phyloP scores from a whole-genome alignment of 2,797 vertebrate genomes.

The Vespertilio murinus region DNA sequence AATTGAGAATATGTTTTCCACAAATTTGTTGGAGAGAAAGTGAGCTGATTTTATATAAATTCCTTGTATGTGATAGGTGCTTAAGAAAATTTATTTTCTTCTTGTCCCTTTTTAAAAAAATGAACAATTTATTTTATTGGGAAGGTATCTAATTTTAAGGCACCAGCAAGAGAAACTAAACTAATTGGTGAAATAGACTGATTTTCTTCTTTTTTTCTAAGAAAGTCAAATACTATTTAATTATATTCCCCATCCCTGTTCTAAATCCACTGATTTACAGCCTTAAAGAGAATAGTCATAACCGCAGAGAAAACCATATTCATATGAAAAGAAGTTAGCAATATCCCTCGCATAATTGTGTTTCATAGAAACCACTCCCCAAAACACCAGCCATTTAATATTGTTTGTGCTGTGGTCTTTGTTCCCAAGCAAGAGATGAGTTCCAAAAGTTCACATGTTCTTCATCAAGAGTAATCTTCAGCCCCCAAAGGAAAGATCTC shows the following conservation, averaged over 20 bases:
- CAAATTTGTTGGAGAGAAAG: not conserved
- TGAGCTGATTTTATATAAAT: not conserved
- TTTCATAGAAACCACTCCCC: slow-evolving; percentile 60
- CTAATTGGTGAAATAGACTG: not conserved
- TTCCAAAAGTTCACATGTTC: slow-evolving; percentile 63
- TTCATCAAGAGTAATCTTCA: slow-evolving; percentile 63
- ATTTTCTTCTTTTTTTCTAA: not conserved
- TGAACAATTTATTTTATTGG: not conserved
- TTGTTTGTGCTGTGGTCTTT: slow-evolving; percentile 20
- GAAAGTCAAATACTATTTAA: not conserved
- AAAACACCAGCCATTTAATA: slow-evolving; percentile 48
- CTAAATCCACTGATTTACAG: slow-evolving; percentile 17
- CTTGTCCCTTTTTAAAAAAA: not conserved
- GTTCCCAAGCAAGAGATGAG: slow-evolving; percentile 38
- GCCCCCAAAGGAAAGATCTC: slow-evolving; percentile 44
- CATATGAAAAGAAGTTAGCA: not conserved
- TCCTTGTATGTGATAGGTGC: not conserved
- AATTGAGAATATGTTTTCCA: not conserved
- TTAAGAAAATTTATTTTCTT: not conserved
- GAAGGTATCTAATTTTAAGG: not conserved
- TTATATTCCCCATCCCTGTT: not conserved
- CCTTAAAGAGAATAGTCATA: slow-evolving; percentile 28
- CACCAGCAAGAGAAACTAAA: not conserved
- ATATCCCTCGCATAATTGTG: not conserved
- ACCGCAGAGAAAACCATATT: slow-evolving; percentile 21